Evolutionary conservation across 2,797 vertebrate genomes (phyloP), one percentile per base, ranked within the genome.

Genomic region (Glyptemys insculpta): DNA sequence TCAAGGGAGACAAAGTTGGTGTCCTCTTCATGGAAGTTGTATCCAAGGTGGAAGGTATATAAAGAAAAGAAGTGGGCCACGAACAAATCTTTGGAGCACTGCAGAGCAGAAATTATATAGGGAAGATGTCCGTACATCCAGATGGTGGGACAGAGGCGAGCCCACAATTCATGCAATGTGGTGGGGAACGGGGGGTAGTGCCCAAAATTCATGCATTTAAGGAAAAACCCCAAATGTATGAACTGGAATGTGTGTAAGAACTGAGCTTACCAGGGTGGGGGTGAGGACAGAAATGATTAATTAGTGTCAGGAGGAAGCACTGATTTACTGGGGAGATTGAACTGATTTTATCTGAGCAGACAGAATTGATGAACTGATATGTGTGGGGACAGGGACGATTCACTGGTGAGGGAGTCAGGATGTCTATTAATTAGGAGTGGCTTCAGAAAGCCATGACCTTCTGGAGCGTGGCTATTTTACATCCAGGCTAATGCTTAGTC

Each of bases 321-420:
- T 0, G 49, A 90, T 79, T 62, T 56, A 79, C 12, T 6, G 27
- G 57, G 9, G 52, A 68, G 79, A 25, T 41, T 83, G 82, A 92
- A 54, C 65, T 6, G 27, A 85, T 68, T 37, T 37, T 68, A 68
- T 68, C 18, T 41, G 41, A 84, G 62, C 49, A 89, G 27, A 87
- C 62, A 93, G 83, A 91, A 85, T 49, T 41, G 59, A 85, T 54
- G 25, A 53, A 50, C 49, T 50, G 62, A 44, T 89, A 83, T 0
- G 1, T 29, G 9, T 23, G 44, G 14, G 83, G 37, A 54, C 0
- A 84, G 41, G 85, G 19, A 0, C 85, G 29, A 81, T 52, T n/a
- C 82, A 41, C 2, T 89, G 52, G 1, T 87, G 37, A 91, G 88
- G 62, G 59, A 76, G 4, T 34, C 19, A 85, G 44, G 3, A 86